Evolutionary conservation across 2,888 invertebrate species (phyloP).

Genomic region (Pediacus dermestoides): DNA sequence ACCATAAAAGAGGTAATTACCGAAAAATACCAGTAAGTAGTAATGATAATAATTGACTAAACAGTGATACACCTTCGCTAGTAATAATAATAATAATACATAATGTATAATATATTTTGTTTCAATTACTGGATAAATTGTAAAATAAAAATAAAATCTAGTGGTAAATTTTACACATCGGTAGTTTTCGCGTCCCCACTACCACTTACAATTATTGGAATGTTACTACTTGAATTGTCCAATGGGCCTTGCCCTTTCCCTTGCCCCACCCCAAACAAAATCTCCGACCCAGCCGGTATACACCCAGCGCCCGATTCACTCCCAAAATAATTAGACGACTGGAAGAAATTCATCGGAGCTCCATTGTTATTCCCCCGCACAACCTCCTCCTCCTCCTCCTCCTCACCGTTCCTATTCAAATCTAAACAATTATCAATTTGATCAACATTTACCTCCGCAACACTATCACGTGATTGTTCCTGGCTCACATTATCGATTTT

Average conservation of each 20-base stretch:
- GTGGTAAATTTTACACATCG: slow-evolving; percentile 6
- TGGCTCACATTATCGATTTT: slow-evolving; percentile 18
- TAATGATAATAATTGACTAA: too few species aligned
- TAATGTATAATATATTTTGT: too few species aligned
- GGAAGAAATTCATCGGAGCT: slow-evolving; percentile 48
- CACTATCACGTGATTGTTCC: slow-evolving; percentile 14
- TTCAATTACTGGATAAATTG: too few species aligned
- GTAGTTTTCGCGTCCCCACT: not conserved
- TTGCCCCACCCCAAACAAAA: slow-evolving; percentile 54
- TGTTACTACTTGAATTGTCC: too few species aligned
- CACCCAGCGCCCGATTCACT: slow-evolving; percentile 48
- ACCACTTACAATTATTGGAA: slow-evolving; percentile 14
- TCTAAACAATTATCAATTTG: slow-evolving; percentile 16
- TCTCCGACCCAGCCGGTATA: slow-evolving; percentile 61
- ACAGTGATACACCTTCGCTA: too few species aligned
- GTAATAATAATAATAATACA: too few species aligned
- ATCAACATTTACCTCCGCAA: slow-evolving; percentile 2
- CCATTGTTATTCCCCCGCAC: slow-evolving; percentile 5
- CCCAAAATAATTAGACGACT: slow-evolving; percentile 64
- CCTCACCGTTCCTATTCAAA: slow-evolving; percentile 21
- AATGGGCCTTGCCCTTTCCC: too few species aligned
- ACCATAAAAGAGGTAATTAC: too few species aligned
- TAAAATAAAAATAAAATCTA: too few species aligned
- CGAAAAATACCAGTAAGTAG: too few species aligned
- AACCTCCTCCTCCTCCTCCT: not conserved